Percentiles rank a stretch among this genome's conserved stretches.
Conservation (phyloP, 2,888 invertebrate species). For the Lasioglossum marginatum region DNA sequence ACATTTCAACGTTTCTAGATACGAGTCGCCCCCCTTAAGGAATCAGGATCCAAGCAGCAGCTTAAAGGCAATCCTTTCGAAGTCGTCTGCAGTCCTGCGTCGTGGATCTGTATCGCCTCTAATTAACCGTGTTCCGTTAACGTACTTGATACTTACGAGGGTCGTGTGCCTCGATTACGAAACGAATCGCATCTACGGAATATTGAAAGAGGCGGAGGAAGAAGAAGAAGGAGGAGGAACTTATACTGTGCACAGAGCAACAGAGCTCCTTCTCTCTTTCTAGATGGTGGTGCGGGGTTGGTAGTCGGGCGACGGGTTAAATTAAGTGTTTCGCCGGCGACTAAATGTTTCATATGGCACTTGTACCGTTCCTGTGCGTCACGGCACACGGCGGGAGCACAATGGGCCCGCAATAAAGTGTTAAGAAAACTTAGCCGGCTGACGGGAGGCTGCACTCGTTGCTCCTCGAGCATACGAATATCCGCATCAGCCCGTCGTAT, state of each 20-base stretch:
- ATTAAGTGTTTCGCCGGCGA: slow-evolving; percentile 34
- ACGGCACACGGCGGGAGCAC: slow-evolving; percentile 30
- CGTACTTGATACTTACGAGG: slow-evolving; percentile 14
- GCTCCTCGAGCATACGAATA: slow-evolving; percentile 65
- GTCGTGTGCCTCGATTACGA: slow-evolving; percentile 32
- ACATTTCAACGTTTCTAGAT: neutral
- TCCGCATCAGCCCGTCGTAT: slow-evolving; percentile 46
- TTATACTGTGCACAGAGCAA: neutral
- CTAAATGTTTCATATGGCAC: slow-evolving; percentile 62
- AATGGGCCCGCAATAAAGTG: slow-evolving; percentile 59
- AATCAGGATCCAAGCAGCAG: neutral
- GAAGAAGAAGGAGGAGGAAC: neutral
- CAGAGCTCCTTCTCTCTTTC: neutral
- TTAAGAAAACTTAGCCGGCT: slow-evolving; percentile 59
- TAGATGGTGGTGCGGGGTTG: neutral
- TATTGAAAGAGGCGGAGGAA: slow-evolving; percentile 31
- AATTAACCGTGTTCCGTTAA: slow-evolving; percentile 37
- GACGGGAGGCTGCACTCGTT: slow-evolving; percentile 42
- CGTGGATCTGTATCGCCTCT: neutral
- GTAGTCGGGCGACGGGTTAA: slow-evolving; percentile 4
- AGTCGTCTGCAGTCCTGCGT: neutral
- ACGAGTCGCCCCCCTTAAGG: neutral
- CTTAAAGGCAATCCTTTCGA: neutral
- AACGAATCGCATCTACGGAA: neutral
- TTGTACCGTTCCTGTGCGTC: slow-evolving; percentile 20